phyloP scores from a whole-genome alignment of 2,113 vertebrate genomes.

The Gopherus evgoodei region DNA sequence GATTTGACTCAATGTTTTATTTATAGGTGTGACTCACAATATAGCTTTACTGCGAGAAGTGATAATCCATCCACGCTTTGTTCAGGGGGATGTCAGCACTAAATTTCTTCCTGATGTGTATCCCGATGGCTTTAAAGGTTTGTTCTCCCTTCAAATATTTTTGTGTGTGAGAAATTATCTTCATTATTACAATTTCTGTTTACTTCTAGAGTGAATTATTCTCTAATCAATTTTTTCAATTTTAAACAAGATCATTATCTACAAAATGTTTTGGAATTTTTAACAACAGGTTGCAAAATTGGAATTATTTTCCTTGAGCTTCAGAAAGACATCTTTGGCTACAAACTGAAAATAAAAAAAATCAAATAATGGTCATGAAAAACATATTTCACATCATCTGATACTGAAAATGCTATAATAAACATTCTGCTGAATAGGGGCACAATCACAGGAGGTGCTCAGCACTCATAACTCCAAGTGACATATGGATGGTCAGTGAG shows the following conservation, averaged over 20 bases:
- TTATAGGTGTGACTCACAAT: conserved; percentile 96
- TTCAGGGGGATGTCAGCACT: conserved; percentile 94
- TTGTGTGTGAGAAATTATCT: background rate
- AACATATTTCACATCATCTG: background rate
- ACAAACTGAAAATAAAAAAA: background rate
- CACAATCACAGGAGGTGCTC: background rate
- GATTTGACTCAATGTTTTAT: conserved; percentile 43
- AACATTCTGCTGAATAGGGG: background rate
- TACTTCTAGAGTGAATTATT: background rate
- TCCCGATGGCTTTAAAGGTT: conserved; percentile 96
- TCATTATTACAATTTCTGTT: background rate
- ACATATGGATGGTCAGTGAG: background rate
- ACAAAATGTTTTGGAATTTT: background rate
- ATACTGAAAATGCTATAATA: background rate
- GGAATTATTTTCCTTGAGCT: background rate
- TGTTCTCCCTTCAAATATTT: conserved; percentile 56
- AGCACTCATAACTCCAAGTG: background rate
- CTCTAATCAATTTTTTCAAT: background rate
- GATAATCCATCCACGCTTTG: conserved; percentile 91
- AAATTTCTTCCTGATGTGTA: conserved; percentile 97
- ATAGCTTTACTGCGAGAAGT: conserved; percentile 95
- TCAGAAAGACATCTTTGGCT: background rate
- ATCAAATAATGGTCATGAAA: background rate
- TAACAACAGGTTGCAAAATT: background rate
- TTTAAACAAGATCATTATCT: background rate